A percentile compares a stretch with the other conserved stretches of the same genome.
These are phyloP conservation scores for Sebastes hubbsi DNA, from an alignment of 2,797 vertebrate species.

Conservation along the genomic window DNA sequence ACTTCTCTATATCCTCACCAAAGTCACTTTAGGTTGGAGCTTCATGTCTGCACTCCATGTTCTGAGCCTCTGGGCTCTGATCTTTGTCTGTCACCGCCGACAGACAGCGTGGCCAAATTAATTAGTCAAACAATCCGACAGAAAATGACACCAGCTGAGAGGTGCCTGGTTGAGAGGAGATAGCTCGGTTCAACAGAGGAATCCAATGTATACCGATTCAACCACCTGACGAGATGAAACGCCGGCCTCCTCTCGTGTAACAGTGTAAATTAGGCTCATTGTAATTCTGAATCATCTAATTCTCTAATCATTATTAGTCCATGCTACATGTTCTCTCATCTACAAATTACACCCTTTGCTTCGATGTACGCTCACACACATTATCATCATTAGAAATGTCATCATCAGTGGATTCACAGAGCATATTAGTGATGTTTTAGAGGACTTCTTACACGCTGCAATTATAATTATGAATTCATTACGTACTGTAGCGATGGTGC, in stretches of 20 bases:
- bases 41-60: slow-evolving; percentile 29
- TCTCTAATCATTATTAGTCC: slow-evolving; percentile 23
- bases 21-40: neutral
- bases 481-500: neutral
- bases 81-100: slow-evolving; percentile 11
- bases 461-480: slow-evolving; percentile 34
- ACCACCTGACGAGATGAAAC: slow-evolving; percentile 4
- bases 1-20: neutral
- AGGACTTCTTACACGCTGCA: slow-evolving; percentile 5
- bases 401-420: slow-evolving; percentile 13
- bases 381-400: slow-evolving; percentile 33
- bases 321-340: slow-evolving; percentile 12
- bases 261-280: slow-evolving; percentile 24
- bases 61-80: slow-evolving; percentile 26
- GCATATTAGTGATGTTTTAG: slow-evolving; percentile 8
- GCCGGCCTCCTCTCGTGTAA: neutral
- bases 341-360: slow-evolving; percentile 42
- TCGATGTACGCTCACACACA: neutral
- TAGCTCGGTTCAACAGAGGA: slow-evolving; percentile 3
- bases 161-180: slow-evolving; percentile 26
- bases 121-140: slow-evolving; percentile 37
- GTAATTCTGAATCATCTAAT: slow-evolving; percentile 35
- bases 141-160: slow-evolving; percentile 10
- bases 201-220: neutral
- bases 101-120: slow-evolving; percentile 30